Percentiles rank a stretch among this genome's conserved stretches.
phyloP scores from a whole-genome alignment of 2,113 vertebrate genomes.

The Dolichotis patagonum region DNA sequence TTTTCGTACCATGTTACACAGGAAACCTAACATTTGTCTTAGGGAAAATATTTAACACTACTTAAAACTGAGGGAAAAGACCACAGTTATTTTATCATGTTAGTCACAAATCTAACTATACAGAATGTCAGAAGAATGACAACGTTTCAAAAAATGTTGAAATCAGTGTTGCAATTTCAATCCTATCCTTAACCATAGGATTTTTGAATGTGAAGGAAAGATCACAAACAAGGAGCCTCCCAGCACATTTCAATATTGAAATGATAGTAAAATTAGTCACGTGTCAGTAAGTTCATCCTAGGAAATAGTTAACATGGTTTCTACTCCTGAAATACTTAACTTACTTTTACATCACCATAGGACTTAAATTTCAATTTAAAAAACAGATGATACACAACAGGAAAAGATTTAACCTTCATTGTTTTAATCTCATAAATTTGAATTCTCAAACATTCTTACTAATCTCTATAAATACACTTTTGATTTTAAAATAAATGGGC shows the following conservation, averaged over 20 bases:
- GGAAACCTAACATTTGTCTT: background rate
- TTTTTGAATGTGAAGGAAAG: background rate
- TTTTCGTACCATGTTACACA: background rate
- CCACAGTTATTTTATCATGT: background rate
- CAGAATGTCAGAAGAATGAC: background rate
- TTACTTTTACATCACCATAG: background rate
- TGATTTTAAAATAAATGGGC: background rate
- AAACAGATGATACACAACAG: background rate
- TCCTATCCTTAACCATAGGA: background rate
- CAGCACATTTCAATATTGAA: background rate
- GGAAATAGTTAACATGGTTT: background rate
- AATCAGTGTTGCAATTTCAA: background rate
- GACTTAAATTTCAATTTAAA: background rate
- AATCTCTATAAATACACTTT: conserved; percentile 15
- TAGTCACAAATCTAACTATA: background rate
- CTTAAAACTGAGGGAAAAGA: background rate
- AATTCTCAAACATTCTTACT: background rate
- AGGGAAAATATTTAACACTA: background rate
- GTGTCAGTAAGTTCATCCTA: background rate
- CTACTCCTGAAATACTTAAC: background rate
- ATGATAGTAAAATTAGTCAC: background rate
- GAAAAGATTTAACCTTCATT: background rate
- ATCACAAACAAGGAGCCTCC: background rate
- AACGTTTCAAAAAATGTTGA: background rate
- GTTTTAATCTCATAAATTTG: background rate